phyloP scores from a whole-genome alignment of 2,797 vertebrate genomes.

The Crax fasciolata region DNA sequence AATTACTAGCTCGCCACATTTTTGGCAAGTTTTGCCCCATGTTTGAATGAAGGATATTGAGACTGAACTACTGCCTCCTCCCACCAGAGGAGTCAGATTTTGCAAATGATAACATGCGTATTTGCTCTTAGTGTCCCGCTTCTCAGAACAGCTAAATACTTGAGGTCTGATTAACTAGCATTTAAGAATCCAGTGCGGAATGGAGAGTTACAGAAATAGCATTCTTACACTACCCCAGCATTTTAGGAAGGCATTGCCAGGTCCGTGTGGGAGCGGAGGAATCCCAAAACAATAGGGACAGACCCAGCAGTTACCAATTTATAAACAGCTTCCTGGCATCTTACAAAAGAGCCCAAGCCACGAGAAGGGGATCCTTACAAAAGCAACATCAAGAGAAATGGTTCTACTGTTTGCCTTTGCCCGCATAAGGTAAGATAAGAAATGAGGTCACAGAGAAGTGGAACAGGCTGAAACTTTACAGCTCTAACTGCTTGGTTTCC shows the following conservation, averaged over 20 bases:
- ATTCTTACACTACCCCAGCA: slow-evolving; percentile 34
- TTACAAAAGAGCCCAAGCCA: not conserved
- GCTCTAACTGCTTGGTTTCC: not conserved
- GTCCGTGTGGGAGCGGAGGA: slow-evolving; percentile 36
- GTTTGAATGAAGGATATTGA: not conserved
- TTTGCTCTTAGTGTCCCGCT: not conserved
- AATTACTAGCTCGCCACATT: slow-evolving; percentile 27
- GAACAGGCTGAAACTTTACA: not conserved
- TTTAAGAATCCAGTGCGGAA: slow-evolving; percentile 55
- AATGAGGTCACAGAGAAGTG: slow-evolving; percentile 6
- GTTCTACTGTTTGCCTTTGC: slow-evolving; percentile 1
- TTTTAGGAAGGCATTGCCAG: slow-evolving; percentile 42
- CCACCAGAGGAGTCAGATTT: slow-evolving; percentile 28
- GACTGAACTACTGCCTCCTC: slow-evolving; percentile 29
- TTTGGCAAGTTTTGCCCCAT: slow-evolving; percentile 4
- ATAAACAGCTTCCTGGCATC: slow-evolving; percentile 54
- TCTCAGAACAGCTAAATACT: slow-evolving; percentile 64
- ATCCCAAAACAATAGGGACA: slow-evolving; percentile 61
- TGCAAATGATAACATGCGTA: not conserved
- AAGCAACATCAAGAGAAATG: not conserved
- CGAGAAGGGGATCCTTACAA: slow-evolving; percentile 53
- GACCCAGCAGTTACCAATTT: slow-evolving; percentile 38
- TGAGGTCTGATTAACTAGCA: slow-evolving; percentile 72
- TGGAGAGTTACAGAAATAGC: slow-evolving; percentile 60
- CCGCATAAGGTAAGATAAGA: not conserved